These are phyloP conservation scores for Eulemur rubriventer DNA, from an alignment of 2,797 vertebrate species.

Conservation along the genomic window DNA sequence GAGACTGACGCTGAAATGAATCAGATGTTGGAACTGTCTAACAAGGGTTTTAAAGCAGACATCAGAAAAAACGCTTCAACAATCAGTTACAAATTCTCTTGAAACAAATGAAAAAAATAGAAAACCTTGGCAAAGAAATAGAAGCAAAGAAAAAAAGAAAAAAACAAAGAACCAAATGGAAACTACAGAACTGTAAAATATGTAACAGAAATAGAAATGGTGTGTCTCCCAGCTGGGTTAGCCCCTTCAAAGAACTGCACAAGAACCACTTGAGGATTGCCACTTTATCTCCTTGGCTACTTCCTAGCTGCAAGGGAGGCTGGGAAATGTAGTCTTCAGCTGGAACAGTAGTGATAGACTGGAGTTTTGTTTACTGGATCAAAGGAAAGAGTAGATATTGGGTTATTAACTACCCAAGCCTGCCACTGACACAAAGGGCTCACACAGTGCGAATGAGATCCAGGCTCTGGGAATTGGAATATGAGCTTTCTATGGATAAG, in stretches of 20 bases:
- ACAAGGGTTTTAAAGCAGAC: background rate
- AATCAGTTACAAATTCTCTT: slow-evolving; percentile 14
- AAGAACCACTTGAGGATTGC: background rate
- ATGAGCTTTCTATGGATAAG: background rate
- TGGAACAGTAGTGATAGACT: background rate
- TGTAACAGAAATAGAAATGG: background rate
- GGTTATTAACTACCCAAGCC: background rate
- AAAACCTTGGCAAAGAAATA: background rate
- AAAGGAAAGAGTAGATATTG: background rate
- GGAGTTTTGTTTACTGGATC: background rate
- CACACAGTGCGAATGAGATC: background rate
- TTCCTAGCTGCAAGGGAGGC: slow-evolving; percentile 42
- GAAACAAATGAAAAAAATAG: background rate
- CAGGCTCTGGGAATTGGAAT: background rate
- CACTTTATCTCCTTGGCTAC: background rate
- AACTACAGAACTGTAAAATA: slow-evolving; percentile 8
- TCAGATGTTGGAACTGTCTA: background rate
- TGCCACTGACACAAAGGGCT: background rate
- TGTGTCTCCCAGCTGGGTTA: background rate
- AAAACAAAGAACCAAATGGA: background rate
- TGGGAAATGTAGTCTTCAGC: background rate
- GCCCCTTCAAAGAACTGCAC: background rate
- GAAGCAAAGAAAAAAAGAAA: background rate
- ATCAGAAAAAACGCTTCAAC: slow-evolving; percentile 1
- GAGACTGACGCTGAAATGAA: background rate